Conservation (phyloP, 2,888 invertebrate species). For the Caenorhabditis sp. region DNA sequence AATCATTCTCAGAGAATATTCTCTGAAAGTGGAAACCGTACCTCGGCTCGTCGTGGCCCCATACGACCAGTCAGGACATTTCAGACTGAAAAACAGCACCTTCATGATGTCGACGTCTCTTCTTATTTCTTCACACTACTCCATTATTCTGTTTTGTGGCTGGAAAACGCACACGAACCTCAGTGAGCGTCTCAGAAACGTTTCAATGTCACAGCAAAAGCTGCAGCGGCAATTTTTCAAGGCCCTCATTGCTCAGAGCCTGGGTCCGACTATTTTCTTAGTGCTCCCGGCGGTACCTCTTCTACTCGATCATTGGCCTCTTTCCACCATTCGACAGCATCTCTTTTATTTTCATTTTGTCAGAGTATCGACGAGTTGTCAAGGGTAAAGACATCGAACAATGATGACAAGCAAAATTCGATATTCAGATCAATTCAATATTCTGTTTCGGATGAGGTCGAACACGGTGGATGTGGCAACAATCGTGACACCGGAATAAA, state of each 20-base stretch:
- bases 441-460: too few species aligned
- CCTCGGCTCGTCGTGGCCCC: not conserved
- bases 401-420: too few species aligned
- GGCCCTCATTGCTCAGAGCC: not conserved
- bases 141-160: conserved; percentile 7
- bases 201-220: not conserved
- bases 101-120: not conserved
- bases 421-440: too few species aligned
- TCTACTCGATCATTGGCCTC: not conserved
- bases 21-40: too few species aligned
- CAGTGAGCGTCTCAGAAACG: not conserved
- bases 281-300: not conserved
- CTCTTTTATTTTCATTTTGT: conserved; percentile 2
- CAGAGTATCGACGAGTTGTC: conserved; percentile 5
- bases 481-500: too few species aligned
- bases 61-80: not conserved
- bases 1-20: too few species aligned
- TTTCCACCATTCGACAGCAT: too few species aligned
- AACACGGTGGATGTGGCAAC: too few species aligned
- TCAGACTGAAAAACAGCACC: not conserved
- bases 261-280: not conserved
- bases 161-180: not conserved
- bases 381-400: conserved; percentile 2
- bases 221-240: conserved; percentile 17
- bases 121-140: not conserved